A percentile compares a stretch with the other conserved stretches of the same genome.
These are phyloP conservation scores for Pantelozetes paolii DNA, from an alignment of 2,888 invertebrate species.

Conservation along the genomic window DNA sequence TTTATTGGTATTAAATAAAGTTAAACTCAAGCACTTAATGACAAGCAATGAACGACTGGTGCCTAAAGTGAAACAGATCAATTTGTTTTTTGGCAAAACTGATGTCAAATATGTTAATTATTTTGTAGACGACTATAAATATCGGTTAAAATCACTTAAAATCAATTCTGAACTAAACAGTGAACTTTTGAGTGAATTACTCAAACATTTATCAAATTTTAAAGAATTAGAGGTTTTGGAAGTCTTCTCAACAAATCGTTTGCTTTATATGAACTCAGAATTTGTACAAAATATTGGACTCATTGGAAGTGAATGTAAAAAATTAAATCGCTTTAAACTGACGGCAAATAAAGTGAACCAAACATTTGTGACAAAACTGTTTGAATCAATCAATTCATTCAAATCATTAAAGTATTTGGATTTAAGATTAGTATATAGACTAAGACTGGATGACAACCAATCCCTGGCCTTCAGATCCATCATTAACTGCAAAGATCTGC, in stretches of 20 bases:
- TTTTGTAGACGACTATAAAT: not conserved
- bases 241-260: not conserved
- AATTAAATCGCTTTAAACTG: not conserved
- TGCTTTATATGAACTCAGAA: conserved; percentile 6
- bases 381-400: conserved; percentile 5
- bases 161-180: conserved; percentile 2
- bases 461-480: not conserved
- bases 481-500: not conserved
- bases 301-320: not conserved
- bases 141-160: not conserved
- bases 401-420: not conserved
- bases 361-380: not conserved
- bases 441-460: not conserved
- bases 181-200: not conserved
- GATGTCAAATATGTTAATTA: not conserved
- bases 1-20: not conserved
- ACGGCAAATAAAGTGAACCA: conserved; percentile 13
- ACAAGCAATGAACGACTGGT: conserved; percentile 2
- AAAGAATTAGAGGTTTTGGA: not conserved
- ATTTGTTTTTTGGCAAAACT: conserved; percentile 16
- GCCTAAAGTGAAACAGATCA: not conserved
- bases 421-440: not conserved
- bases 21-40: not conserved
- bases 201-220: not conserved
- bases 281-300: not conserved